A percentile compares a stretch with the other conserved stretches of the same genome.
Evolutionary conservation across 1,140 invertebrate species (phyloP).

Genomic region (Papilio dardanus): DNA sequence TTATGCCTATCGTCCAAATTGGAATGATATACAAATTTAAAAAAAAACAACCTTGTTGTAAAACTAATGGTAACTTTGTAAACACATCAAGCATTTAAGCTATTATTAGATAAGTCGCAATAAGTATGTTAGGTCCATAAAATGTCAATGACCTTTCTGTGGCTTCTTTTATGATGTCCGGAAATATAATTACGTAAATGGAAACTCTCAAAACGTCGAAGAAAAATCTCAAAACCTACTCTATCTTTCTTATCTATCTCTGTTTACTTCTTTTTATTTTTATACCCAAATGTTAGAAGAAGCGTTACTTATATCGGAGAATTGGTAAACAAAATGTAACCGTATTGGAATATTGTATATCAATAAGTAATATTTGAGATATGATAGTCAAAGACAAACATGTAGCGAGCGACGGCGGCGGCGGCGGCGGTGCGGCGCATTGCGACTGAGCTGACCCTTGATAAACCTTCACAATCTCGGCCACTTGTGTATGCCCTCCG

Average conservation of each 20-base stretch:
- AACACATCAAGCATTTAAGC: not conserved
- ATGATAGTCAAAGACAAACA: conserved; percentile 6
- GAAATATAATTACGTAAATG: no score
- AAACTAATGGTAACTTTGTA: not conserved
- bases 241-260: no score
- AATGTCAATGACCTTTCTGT: not conserved
- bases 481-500: conserved; percentile 54
- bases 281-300: not conserved
- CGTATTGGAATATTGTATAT: not conserved
- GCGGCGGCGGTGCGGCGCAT: no score
- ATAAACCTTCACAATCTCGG: conserved; percentile 65
- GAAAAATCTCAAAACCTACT: no score
- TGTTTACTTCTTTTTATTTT: not conserved
- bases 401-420: conserved; percentile 14
- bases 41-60: not conserved
- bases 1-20: conserved; percentile 14
- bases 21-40: not conserved
- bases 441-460: conserved; percentile 50
- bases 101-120: not conserved
- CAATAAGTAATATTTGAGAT: conserved; percentile 6
- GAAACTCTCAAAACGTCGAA: no score
- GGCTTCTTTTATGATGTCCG: not conserved
- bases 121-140: not conserved
- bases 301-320: not conserved
- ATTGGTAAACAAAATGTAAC: not conserved